Evolutionary conservation across 2,113 vertebrate genomes (phyloP), one percentile per base, ranked within the genome.

Genomic region (Chaetorhynchus papuensis): DNA sequence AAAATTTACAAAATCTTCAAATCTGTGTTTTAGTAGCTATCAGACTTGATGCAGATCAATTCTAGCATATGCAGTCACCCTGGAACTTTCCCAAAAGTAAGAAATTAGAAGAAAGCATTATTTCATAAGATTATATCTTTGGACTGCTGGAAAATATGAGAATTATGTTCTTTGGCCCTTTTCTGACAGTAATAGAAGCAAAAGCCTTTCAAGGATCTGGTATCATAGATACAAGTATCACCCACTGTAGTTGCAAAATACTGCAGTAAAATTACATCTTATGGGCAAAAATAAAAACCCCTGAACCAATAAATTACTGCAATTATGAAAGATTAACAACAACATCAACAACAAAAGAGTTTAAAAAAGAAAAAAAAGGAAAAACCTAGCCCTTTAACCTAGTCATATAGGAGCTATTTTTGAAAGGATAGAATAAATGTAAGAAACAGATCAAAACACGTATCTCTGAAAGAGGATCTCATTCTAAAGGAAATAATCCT

Each of bases 401-500:
- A 21, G 23, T 93, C 94, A 90, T 76, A 92, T 35, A 89, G 30
- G 27, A 78, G 13, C 4, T 53, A 33, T 72, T 94, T 93, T 86
- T 88, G 12, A 68, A 90, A 90, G 45, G 20, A 33, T 12, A 76
- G 31, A 92, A 95, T 70, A 91, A 80, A 95, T 76, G 15, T n/a
- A 90, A 76, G 61, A 91, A 95, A 70, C 21, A 60, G 47, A 94
- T 77, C 28, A 78, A 80, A 95, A 30, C 10, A 87, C 24, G 2
- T n/a, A 70, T 49, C 56, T 95, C 61, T 96, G 91, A 96, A 97
- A 88, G 70, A 90, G 47, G 41, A 87, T 42, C 72, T 64, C n/a
- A 64, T 93, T 86, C 61, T 89, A 94, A 96, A 96, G 44, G 52
- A 94, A 97, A 94, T 90, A 90, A 93, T 95, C 66, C 33, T 74